Conservation (phyloP, 2,113 vertebrate species). For the Serilophus lunatus region DNA sequence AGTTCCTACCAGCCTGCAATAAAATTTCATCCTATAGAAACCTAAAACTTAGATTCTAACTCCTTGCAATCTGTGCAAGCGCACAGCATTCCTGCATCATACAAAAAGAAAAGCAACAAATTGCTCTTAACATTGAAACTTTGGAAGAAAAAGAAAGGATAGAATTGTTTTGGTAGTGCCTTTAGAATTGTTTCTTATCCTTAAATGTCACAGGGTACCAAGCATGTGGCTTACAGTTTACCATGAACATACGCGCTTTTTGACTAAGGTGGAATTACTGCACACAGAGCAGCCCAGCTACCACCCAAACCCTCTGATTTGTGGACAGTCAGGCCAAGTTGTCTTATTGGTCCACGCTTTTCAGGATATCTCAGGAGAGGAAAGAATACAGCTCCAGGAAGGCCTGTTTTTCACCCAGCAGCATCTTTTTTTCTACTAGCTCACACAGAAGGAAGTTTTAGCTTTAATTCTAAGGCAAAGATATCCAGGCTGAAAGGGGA, state of each 20-base stretch:
- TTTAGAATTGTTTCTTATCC: background rate
- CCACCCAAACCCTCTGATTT: background rate
- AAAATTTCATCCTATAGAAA: background rate
- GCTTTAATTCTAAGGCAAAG: background rate
- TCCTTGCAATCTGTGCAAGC: background rate
- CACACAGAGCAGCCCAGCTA: fast-evolving
- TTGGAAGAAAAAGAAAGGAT: background rate
- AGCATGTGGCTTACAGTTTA: background rate
- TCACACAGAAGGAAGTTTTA: background rate
- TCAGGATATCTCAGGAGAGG: background rate
- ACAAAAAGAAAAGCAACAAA: background rate
- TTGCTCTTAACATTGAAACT: background rate
- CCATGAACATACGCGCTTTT: background rate
- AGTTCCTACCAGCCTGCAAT: background rate
- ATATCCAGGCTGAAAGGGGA: background rate
- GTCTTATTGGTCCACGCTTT: background rate
- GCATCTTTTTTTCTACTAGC: background rate
- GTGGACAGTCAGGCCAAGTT: fast-evolving
- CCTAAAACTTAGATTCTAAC: background rate
- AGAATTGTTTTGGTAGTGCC: background rate
- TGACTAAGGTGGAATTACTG: background rate
- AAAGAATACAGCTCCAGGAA: background rate
- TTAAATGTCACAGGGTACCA: background rate
- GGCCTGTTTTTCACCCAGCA: background rate
- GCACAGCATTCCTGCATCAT: background rate